Evolutionary conservation across 2,113 vertebrate species (phyloP).

Genomic region (Halichoerus grypus): DNA sequence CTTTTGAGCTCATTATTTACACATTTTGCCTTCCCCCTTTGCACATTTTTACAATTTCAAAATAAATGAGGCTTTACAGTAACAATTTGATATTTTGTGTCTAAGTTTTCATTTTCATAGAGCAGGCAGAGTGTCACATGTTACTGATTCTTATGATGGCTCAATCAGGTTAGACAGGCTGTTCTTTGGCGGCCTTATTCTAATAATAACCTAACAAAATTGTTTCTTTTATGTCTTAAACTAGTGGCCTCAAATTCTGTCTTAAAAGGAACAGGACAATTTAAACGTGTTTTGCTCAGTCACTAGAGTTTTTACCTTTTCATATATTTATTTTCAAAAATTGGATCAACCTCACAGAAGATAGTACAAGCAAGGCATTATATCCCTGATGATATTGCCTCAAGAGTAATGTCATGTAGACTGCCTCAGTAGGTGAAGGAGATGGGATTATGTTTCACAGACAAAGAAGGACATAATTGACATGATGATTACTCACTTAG

Average conservation of each 20-base stretch:
- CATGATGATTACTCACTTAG: conserved; percentile 1
- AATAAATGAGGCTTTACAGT: conserved; percentile 33
- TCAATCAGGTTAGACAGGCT: conserved; percentile 11
- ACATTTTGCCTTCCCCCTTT: conserved; percentile 9
- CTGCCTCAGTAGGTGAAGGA: not conserved
- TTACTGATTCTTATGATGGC: not conserved
- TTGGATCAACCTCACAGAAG: conserved; percentile 14
- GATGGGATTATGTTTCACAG: not conserved
- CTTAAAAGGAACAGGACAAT: not conserved
- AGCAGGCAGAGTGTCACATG: not conserved
- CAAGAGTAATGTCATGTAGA: not conserved
- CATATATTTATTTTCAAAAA: conserved; percentile 53
- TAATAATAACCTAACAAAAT: conserved; percentile 30
- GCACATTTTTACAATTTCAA: conserved; percentile 31
- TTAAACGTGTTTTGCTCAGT: not conserved
- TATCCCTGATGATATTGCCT: conserved; percentile 43
- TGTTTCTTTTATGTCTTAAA: conserved; percentile 1
- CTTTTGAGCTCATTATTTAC: not conserved
- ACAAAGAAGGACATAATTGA: not conserved
- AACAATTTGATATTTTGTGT: conserved; percentile 39
- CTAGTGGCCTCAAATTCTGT: not conserved
- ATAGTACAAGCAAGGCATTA: not conserved
- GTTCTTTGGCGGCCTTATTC: conserved; percentile 21
- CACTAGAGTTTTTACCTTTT: conserved; percentile 37
- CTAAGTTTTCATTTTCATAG: conserved; percentile 43